Conservation (phyloP, 2,113 vertebrate genomes). For the Apodemus sylvaticus region DNA sequence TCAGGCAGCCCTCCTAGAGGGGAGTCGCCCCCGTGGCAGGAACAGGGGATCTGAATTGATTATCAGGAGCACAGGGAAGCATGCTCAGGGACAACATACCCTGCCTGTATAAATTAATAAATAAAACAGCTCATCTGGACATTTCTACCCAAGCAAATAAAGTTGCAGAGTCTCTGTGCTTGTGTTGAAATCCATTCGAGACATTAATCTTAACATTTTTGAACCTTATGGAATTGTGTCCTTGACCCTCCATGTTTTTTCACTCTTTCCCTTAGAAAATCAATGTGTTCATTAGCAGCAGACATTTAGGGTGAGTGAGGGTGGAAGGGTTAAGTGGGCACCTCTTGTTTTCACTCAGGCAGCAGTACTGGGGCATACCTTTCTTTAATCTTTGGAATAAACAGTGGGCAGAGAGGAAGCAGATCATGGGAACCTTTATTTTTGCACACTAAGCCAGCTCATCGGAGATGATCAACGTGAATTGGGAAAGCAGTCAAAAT, state of each 20-base stretch:
- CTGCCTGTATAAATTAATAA: background rate
- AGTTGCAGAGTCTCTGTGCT: background rate
- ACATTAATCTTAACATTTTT: slow-evolving; percentile 1
- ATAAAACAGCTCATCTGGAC: background rate
- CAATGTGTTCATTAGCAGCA: background rate
- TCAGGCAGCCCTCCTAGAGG: background rate
- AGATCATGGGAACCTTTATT: slow-evolving; percentile 42
- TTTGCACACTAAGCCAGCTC: slow-evolving; percentile 56
- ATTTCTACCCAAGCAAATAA: background rate
- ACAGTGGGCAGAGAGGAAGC: slow-evolving; percentile 58
- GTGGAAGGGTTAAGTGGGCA: background rate
- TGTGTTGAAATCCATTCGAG: slow-evolving; percentile 3
- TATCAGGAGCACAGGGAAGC: background rate
- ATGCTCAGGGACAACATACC: background rate
- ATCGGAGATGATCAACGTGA: slow-evolving; percentile 55
- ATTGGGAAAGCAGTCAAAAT: slow-evolving; percentile 52
- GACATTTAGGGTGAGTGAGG: background rate
- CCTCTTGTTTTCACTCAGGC: background rate
- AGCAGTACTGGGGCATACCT: background rate
- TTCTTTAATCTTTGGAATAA: background rate
- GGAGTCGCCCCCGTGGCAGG: background rate
- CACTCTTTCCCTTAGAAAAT: background rate
- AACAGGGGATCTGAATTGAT: background rate
- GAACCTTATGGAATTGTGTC: background rate
- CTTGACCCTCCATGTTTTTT: background rate